phyloP scores from a whole-genome alignment of 1,140 invertebrate genomes.

The Euwallacea similis region DNA sequence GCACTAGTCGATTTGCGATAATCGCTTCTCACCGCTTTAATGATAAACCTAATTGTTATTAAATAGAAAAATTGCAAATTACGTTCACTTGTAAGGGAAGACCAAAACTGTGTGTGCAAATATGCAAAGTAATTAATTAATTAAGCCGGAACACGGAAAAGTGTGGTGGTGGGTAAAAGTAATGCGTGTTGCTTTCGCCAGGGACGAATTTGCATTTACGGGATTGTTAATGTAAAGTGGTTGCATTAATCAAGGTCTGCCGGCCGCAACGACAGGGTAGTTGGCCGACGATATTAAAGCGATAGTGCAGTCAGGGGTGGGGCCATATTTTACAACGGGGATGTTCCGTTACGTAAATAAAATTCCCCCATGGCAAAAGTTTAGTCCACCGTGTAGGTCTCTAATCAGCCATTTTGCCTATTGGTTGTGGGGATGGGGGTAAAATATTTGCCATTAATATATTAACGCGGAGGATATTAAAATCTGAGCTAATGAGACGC shows the following conservation, averaged over 20 bases:
- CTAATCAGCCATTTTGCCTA: too few relatives aligned
- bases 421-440: too few relatives aligned
- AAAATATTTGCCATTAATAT: too few relatives aligned
- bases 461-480: too few relatives aligned
- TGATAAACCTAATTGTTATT: too few relatives aligned
- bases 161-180: constrained; percentile 26
- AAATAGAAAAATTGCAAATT: too few relatives aligned
- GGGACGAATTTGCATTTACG: constrained; percentile 48
- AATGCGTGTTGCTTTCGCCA: constrained; percentile 42
- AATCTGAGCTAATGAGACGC: constrained; percentile 24
- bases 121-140: constrained; percentile 34
- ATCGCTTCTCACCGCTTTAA: too few relatives aligned
- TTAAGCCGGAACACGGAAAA: constrained; percentile 27
- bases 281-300: constrained; percentile 52
- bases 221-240: constrained; percentile 53
- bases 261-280: constrained; percentile 50
- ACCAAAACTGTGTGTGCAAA: constrained; percentile 17
- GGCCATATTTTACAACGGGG: constrained; percentile 3
- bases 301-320: constrained; percentile 26
- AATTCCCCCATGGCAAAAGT: too few relatives aligned
- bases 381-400: too few relatives aligned
- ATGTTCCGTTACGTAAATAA: neutral
- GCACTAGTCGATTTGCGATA: too few relatives aligned
- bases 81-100: too few relatives aligned
- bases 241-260: constrained; percentile 52